Percentiles rank a stretch among this genome's conserved stretches.
These are phyloP conservation scores for Drosophila algonquin DNA, from an alignment of 2,888 invertebrate genomes.

Conservation along the genomic window DNA sequence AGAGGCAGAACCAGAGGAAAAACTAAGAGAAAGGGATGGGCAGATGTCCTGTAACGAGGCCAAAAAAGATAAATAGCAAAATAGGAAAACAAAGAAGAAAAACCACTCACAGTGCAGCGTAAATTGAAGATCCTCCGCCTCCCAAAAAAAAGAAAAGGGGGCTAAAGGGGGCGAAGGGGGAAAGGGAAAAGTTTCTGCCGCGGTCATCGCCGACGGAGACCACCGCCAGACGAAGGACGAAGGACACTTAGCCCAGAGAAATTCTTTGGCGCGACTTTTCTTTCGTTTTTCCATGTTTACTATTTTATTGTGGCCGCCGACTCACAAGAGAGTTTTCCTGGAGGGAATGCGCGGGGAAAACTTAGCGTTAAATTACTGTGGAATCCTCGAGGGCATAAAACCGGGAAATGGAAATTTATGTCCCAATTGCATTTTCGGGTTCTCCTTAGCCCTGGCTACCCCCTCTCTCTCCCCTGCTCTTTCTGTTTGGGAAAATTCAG, in stretches of 20 bases:
- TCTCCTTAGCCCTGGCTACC: conserved; percentile 5
- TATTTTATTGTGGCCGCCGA: conserved; percentile 66
- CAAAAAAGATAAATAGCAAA: conserved; percentile 68
- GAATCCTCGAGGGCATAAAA: conserved; percentile 74
- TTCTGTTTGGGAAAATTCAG: not conserved
- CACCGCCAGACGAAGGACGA: conserved; percentile 24
- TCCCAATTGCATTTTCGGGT: conserved; percentile 74
- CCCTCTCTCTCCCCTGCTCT: not conserved
- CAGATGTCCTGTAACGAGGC: conserved; percentile 54
- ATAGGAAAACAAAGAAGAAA: conserved; percentile 73
- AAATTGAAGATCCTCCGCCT: conserved; percentile 58
- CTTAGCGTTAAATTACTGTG: conserved; percentile 78
- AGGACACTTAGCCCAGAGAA: conserved; percentile 61
- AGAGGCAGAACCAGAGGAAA: too few relatives aligned
- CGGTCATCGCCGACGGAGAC: conserved; percentile 45
- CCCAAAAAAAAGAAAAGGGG: conserved; percentile 4
- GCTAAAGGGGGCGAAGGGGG: conserved; percentile 1
- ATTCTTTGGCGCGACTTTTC: conserved; percentile 48
- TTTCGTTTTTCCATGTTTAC: conserved; percentile 68
- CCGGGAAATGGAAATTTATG: conserved; percentile 78
- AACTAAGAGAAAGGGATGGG: conserved; percentile 25
- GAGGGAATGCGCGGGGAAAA: conserved; percentile 44
- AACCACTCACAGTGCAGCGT: conserved; percentile 74
- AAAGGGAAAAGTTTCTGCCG: conserved; percentile 50
- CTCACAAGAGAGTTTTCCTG: conserved; percentile 6